phyloP scores from a whole-genome alignment of 2,797 vertebrate genomes.

The Spondyliosoma cantharus region DNA sequence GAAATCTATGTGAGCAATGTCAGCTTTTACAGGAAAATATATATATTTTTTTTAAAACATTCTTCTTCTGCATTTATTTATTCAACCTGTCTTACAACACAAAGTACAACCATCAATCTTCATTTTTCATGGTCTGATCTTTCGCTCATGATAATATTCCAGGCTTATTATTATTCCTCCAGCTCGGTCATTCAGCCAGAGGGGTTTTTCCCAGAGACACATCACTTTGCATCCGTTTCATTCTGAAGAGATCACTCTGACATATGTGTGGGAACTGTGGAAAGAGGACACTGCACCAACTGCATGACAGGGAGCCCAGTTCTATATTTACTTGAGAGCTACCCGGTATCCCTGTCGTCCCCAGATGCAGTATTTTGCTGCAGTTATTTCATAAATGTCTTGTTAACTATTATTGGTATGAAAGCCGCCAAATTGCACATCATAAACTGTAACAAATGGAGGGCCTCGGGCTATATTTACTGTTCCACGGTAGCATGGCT shows the following conservation, averaged over 20 bases:
- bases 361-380: conserved; percentile 56
- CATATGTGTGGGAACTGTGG: conserved; percentile 35
- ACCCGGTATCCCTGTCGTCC: conserved; percentile 10
- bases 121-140: conserved; percentile 9
- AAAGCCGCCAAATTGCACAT: conserved; percentile 66
- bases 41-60: too few relatives aligned
- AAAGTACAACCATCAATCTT: neutral
- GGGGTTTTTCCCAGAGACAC: conserved; percentile 10
- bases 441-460: conserved; percentile 70
- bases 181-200: conserved; percentile 13
- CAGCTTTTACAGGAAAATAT: neutral
- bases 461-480: conserved; percentile 58
- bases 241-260: conserved; percentile 26
- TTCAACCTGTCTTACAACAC: neutral
- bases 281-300: conserved; percentile 59
- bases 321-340: conserved; percentile 46
- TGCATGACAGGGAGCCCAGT: neutral
- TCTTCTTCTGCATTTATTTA: neutral
- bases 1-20: conserved; percentile 3
- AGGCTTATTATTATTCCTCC: conserved; percentile 12
- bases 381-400: conserved; percentile 70
- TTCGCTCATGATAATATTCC: conserved; percentile 11
- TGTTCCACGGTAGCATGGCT: conserved; percentile 44
- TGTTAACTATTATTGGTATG: conserved; percentile 67
- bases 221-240: conserved; percentile 25